Evolutionary conservation across 1,140 invertebrate genomes (phyloP).

Genomic region (Neodiprion virginianus): DNA sequence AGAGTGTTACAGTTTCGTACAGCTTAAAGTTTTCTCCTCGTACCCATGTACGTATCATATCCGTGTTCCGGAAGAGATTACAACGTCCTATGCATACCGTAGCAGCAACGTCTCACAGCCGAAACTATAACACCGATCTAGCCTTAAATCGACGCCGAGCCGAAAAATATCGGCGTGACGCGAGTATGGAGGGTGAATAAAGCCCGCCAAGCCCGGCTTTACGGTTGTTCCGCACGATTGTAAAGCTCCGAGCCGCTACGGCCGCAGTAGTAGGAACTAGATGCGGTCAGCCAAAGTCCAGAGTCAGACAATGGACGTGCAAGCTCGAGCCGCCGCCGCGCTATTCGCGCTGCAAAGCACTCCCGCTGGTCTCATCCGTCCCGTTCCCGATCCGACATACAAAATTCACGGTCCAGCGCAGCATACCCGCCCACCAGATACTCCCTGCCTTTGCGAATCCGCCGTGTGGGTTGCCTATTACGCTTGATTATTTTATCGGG

Average conservation of each 20-base stretch:
- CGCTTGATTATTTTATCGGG: not conserved
- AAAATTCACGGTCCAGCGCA: slow-evolving; percentile 4
- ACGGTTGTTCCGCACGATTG: not conserved
- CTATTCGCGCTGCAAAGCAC: not conserved
- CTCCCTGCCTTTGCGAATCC: not conserved
- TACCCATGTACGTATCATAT: no score
- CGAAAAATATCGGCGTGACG: no score
- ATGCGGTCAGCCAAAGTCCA: not conserved
- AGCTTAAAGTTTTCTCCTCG: no score
- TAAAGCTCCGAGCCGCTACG: not conserved
- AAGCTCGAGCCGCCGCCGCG: not conserved
- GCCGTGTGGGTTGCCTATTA: not conserved
- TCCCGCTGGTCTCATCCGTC: not conserved
- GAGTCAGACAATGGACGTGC: not conserved
- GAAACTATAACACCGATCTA: no score
- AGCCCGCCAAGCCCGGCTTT: no score
- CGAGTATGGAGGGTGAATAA: not conserved
- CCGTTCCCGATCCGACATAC: not conserved
- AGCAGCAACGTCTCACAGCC: no score
- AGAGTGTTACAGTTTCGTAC: no score
- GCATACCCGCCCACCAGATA: not conserved
- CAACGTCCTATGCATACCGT: no score
- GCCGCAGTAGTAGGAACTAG: not conserved
- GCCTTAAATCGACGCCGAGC: no score
- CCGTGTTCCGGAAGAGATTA: no score